Percentiles rank a stretch among this genome's conserved stretches.
phyloP scores from a whole-genome alignment of 2,888 invertebrate genomes.

The Chrysina gloriosa region DNA sequence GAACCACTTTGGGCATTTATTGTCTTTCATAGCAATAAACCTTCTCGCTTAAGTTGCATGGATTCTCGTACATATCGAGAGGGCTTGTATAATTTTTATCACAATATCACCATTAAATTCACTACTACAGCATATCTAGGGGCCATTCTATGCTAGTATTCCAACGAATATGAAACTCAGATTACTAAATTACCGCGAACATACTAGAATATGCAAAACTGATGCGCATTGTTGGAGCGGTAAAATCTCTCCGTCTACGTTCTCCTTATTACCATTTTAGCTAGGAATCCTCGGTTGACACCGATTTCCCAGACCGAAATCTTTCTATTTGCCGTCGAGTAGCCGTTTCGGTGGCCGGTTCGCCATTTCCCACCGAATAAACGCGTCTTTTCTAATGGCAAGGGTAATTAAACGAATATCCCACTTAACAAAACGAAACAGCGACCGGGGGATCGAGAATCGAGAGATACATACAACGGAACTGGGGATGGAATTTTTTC shows the following conservation, averaged over 20 bases:
- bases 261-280: not conserved
- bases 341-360: not conserved
- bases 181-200: too few relatives aligned
- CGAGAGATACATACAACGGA: not conserved
- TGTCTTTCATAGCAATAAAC: too few relatives aligned
- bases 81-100: too few relatives aligned
- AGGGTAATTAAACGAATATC: not conserved
- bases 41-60: too few relatives aligned
- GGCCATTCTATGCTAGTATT: too few relatives aligned
- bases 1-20: too few relatives aligned
- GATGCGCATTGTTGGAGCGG: not conserved
- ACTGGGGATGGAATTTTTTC: too few relatives aligned
- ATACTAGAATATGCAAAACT: not conserved
- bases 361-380: not conserved
- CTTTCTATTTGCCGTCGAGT: not conserved
- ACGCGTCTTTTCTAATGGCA: not conserved
- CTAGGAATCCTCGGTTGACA: not conserved
- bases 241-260: conserved; percentile 1
- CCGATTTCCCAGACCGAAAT: not conserved
- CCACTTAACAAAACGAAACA: not conserved
- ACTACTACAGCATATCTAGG: too few relatives aligned
- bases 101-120: too few relatives aligned
- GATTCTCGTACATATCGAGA: too few relatives aligned
- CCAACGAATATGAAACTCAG: too few relatives aligned
- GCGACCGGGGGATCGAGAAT: not conserved